These are phyloP conservation scores for Acleris holmiana DNA, from an alignment of 2,888 invertebrate genomes.

Conservation along the genomic window DNA sequence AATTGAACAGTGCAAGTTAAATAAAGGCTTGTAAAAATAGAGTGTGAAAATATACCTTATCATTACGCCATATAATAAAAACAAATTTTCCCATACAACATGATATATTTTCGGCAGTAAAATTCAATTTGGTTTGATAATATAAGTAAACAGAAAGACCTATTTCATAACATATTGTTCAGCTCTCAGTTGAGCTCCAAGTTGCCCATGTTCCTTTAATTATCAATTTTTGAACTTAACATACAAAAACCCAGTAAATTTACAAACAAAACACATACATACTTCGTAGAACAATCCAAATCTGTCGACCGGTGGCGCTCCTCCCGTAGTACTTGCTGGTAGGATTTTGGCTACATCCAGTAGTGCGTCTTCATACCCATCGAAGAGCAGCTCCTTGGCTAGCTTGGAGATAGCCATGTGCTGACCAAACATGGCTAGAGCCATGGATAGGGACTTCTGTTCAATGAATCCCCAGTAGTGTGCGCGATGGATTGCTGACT, in stretches of 20 bases:
- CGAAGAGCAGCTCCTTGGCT: conserved; percentile 89
- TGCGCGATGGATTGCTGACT: conserved; percentile 85
- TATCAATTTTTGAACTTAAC: too few relatives aligned
- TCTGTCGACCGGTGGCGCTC: conserved; percentile 87
- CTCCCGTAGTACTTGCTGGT: conserved; percentile 81
- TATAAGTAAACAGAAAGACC: too few relatives aligned
- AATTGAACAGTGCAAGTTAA: too few relatives aligned
- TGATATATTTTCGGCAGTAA: too few relatives aligned
- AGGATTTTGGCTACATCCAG: conserved; percentile 86
- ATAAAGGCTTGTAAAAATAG: too few relatives aligned
- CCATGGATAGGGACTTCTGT: conserved; percentile 85
- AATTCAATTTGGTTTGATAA: too few relatives aligned
- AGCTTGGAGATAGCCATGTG: conserved; percentile 85
- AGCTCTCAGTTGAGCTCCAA: too few relatives aligned
- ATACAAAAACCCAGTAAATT: not conserved
- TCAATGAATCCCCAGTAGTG: conserved; percentile 84
- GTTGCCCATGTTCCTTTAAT: too few relatives aligned
- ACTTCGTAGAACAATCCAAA: conserved; percentile 94
- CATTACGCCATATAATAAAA: too few relatives aligned
- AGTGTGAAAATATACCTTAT: too few relatives aligned
- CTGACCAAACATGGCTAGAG: conserved; percentile 83
- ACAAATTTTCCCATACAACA: too few relatives aligned
- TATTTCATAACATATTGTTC: too few relatives aligned
- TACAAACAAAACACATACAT: conserved; percentile 32
- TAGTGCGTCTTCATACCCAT: conserved; percentile 91